Evolutionary conservation across 64 coral and sea anemone species (phyloP).

Genomic region (Porites australiensis): DNA sequence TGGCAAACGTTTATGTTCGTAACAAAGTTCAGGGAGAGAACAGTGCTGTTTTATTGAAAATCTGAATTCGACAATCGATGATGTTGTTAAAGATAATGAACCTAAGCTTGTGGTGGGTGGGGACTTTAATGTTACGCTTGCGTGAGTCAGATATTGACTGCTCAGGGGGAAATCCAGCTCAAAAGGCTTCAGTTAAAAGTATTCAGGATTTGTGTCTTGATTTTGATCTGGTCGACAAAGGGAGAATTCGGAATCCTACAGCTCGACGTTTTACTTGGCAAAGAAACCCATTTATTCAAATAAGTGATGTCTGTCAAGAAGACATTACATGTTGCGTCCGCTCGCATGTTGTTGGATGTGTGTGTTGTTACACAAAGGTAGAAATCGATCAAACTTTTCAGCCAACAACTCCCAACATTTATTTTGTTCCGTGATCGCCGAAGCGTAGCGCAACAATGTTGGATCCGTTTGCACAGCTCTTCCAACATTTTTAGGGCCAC

Average conservation of each 20-base stretch:
- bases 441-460: no score
- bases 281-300: constrained; percentile 58
- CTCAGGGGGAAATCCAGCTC: constrained; percentile 34
- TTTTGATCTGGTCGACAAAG: constrained; percentile 49
- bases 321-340: neutral
- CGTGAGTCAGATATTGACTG: constrained; percentile 32
- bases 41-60: constrained; percentile 48
- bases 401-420: no score
- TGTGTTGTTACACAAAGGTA: no score
- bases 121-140: constrained; percentile 12
- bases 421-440: no score
- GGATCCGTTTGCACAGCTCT: no score
- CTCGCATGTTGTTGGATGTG: no score
- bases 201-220: constrained; percentile 40
- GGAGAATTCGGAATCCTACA: constrained; percentile 42
- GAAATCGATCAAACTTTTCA: no score
- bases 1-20: constrained; percentile 69
- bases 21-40: constrained; percentile 33
- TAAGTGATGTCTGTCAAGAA: constrained; percentile 56
- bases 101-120: no score
- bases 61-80: neutral
- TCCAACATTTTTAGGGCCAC: no score
- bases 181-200: constrained; percentile 25
- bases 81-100: neutral
- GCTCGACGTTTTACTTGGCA: constrained; percentile 65